These are phyloP conservation scores for Papilio helenus DNA, from an alignment of 1,140 invertebrate genomes.

Conservation along the genomic window DNA sequence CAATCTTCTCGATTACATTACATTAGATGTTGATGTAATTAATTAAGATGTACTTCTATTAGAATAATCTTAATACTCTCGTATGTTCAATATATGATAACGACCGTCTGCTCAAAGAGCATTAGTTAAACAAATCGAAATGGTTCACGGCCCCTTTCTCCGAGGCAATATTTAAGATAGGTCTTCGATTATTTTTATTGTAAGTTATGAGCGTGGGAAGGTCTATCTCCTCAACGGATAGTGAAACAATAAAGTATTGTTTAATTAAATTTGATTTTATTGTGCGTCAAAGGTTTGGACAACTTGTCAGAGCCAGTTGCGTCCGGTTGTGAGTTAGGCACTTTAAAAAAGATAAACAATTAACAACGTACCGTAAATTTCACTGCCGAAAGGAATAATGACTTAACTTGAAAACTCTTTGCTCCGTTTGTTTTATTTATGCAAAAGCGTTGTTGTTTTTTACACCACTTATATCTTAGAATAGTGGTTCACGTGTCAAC, in stretches of 20 bases:
- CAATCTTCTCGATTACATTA: slow-evolving; percentile 14
- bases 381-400: no score
- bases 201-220: not conserved
- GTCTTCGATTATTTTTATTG: slow-evolving; percentile 17
- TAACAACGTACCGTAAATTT: no score
- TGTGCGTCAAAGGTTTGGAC: not conserved
- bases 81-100: slow-evolving; percentile 5
- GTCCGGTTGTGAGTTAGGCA: no score
- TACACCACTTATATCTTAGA: no score
- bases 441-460: no score
- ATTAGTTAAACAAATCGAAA: slow-evolving; percentile 24
- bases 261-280: not conserved
- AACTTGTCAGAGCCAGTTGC: no score
- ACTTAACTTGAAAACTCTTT: no score
- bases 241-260: not conserved
- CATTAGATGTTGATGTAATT: no score
- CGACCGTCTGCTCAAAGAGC: not conserved
- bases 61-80: not conserved
- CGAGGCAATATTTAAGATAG: slow-evolving; percentile 17
- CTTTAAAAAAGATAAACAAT: no score
- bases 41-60: slow-evolving; percentile 2
- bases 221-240: not conserved
- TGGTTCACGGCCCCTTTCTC: slow-evolving; percentile 16
- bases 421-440: no score
- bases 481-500: no score